phyloP scores from a whole-genome alignment of 2,888 invertebrate species.

The Toxonevra muliebris region DNA sequence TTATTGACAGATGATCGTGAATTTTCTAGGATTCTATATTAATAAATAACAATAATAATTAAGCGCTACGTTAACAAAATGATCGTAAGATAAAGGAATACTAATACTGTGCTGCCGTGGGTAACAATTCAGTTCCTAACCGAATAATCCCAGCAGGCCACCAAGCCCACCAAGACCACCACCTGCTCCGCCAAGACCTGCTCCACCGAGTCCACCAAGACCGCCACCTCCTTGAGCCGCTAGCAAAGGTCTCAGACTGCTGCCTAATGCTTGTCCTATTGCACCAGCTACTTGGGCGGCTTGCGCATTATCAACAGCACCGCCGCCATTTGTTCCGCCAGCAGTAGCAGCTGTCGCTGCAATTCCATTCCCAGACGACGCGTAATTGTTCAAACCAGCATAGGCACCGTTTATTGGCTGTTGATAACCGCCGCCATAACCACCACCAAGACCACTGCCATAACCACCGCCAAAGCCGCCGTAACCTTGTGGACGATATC shows the following conservation, averaged over 20 bases:
- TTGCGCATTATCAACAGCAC: constrained; percentile 33
- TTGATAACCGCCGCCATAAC: constrained; percentile 40
- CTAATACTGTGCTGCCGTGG: too few relatives aligned
- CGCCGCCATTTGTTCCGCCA: constrained; percentile 4
- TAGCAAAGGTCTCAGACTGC: constrained; percentile 51
- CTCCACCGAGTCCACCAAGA: constrained; percentile 27
- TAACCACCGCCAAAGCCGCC: constrained; percentile 23
- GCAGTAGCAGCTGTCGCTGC: neutral
- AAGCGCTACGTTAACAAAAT: too few relatives aligned
- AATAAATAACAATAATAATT: too few relatives aligned
- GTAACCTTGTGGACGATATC: neutral
- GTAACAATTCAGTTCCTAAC: constrained; percentile 32
- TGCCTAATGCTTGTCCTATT: constrained; percentile 54
- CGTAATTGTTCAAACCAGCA: too few relatives aligned
- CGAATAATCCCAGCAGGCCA: constrained; percentile 43
- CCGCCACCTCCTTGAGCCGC: constrained; percentile 43
- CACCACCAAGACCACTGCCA: constrained; percentile 15
- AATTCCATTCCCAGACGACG: constrained; percentile 2
- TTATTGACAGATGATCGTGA: too few relatives aligned
- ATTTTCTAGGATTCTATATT: too few relatives aligned
- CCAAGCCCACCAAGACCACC: constrained; percentile 36
- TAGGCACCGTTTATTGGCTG: constrained; percentile 38
- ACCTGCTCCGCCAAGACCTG: constrained; percentile 37
- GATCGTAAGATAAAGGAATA: too few relatives aligned
- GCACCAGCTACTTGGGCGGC: constrained; percentile 54